Conservation (phyloP, 1,140 invertebrate species). For the Plectrocnemia conspersa region DNA sequence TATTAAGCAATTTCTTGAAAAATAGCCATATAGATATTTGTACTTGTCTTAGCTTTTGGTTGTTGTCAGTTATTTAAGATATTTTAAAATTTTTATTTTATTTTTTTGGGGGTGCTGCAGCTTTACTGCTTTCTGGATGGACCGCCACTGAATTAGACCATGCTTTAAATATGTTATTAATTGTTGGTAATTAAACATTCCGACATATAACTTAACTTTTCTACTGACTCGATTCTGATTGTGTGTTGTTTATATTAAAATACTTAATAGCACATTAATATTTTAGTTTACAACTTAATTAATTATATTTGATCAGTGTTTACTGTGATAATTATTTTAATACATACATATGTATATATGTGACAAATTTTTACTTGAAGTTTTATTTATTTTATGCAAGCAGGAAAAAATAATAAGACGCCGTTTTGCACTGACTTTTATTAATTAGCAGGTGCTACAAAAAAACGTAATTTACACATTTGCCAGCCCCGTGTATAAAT, state of each 20-base stretch:
- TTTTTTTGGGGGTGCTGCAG: too few species aligned
- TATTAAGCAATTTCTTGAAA: too few species aligned
- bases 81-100: too few species aligned
- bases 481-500: constrained; percentile 24
- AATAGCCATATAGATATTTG: too few species aligned
- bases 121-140: too few species aligned
- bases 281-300: neutral
- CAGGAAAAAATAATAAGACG: neutral
- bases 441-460: constrained; percentile 29
- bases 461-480: constrained; percentile 21
- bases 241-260: neutral
- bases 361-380: neutral
- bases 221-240: neutral
- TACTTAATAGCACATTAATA: neutral
- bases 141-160: too few species aligned
- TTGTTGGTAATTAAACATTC: neutral
- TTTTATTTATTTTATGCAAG: neutral
- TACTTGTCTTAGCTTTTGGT: too few species aligned
- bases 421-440: constrained; percentile 29
- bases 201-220: neutral
- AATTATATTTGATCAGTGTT: neutral
- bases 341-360: neutral
- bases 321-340: neutral
- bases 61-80: too few species aligned
- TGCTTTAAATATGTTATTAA: neutral